These are phyloP conservation scores for Oedothorax gibbosus DNA, from an alignment of 1,140 invertebrate genomes.

Conservation along the genomic window DNA sequence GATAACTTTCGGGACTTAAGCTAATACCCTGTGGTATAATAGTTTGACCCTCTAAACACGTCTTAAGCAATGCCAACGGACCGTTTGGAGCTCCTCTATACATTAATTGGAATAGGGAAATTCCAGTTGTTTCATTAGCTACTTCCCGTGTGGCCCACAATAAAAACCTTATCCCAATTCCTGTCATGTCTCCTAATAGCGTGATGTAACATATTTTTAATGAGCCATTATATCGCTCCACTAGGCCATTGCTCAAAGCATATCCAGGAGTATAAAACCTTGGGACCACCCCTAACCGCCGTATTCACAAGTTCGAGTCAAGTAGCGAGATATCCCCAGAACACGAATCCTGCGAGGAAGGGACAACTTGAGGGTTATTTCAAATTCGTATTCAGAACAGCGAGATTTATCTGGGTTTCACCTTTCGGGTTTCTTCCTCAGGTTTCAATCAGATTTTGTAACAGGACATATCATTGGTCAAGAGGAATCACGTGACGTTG, in stretches of 20 bases:
- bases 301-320: too few species aligned
- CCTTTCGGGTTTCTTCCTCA: too few species aligned
- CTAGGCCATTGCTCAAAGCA: background rate
- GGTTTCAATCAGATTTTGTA: too few species aligned
- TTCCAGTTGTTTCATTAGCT: background rate
- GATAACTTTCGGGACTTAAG: background rate
- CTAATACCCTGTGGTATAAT: background rate
- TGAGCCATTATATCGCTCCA: background rate
- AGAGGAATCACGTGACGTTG: too few species aligned
- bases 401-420: too few species aligned
- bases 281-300: background rate
- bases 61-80: conserved; percentile 9
- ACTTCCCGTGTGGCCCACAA: conserved; percentile 18
- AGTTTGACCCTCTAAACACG: background rate
- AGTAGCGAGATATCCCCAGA: too few species aligned
- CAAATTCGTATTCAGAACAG: too few species aligned
- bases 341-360: too few species aligned
- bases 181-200: background rate
- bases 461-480: too few species aligned
- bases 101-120: conserved; percentile 16
- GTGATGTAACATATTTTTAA: background rate
- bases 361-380: too few species aligned
- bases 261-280: conserved; percentile 11
- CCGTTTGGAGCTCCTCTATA: conserved; percentile 1
- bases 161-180: conserved; percentile 4